Percentiles rank a stretch among this genome's conserved stretches.
Conservation (phyloP, 2,797 vertebrate species). For the Karalla daura region DNA sequence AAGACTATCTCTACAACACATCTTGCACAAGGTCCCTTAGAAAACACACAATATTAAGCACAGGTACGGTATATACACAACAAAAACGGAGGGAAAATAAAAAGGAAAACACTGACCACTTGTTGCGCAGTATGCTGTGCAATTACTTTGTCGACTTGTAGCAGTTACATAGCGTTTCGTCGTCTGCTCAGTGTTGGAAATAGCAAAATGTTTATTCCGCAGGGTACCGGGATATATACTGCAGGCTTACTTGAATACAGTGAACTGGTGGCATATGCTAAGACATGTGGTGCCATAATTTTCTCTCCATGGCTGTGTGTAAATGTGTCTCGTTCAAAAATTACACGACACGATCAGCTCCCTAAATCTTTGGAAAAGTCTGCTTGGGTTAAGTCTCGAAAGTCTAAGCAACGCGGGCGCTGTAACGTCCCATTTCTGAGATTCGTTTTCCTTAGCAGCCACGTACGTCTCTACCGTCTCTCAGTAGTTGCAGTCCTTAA, state of each 20-base stretch:
- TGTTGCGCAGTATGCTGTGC: conserved; percentile 73
- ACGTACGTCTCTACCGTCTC: conserved; percentile 42
- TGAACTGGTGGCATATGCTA: conserved; percentile 58
- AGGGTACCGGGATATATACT: conserved; percentile 66
- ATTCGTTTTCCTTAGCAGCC: conserved; percentile 54
- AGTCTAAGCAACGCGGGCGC: conserved; percentile 52
- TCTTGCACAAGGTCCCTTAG: conserved; percentile 82
- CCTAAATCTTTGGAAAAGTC: conserved; percentile 76
- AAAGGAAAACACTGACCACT: conserved; percentile 70
- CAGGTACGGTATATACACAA: conserved; percentile 77
- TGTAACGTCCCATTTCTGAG: conserved; percentile 41
- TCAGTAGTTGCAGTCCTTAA: conserved; percentile 71
- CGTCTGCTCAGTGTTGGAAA: conserved; percentile 58
- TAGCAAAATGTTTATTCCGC: conserved; percentile 55
- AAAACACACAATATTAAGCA: conserved; percentile 80
- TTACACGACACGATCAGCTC: conserved; percentile 53
- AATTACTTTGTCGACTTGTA: conserved; percentile 73
- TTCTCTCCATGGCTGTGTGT: conserved; percentile 42
- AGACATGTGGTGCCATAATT: conserved; percentile 62
- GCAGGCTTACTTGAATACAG: conserved; percentile 55
- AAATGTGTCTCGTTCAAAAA: conserved; percentile 45
- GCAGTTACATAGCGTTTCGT: conserved; percentile 61
- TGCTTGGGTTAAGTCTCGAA: conserved; percentile 70
- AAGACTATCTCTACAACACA: conserved; percentile 81
- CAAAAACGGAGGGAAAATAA: conserved; percentile 49